Percentiles rank a stretch among this genome's conserved stretches.
These are phyloP conservation scores for Sylvia atricapilla DNA, from an alignment of 2,113 vertebrate species.

Conservation along the genomic window DNA sequence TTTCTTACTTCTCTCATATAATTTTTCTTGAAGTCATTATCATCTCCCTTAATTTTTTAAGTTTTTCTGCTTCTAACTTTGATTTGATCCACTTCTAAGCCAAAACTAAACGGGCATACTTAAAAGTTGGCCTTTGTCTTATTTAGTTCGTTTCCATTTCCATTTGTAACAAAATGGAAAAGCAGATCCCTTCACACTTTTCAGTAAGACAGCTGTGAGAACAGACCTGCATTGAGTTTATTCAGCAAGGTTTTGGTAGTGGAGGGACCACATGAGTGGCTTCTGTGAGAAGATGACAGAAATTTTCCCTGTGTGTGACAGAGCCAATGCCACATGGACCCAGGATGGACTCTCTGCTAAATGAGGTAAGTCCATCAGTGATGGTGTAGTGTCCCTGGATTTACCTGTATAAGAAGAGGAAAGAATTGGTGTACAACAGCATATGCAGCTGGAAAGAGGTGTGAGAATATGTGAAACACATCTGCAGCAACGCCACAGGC, in stretches of 20 bases:
- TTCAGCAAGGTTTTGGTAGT: background rate
- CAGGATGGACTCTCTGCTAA: background rate
- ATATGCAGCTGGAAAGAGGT: background rate
- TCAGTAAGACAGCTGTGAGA: background rate
- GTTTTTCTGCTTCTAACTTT: background rate
- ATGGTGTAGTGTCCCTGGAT: background rate
- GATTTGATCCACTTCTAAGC: background rate
- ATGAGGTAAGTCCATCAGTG: fast-evolving
- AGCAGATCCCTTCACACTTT: background rate
- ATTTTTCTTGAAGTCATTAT: background rate
- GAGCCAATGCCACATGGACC: background rate
- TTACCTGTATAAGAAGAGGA: background rate
- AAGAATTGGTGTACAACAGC: background rate
- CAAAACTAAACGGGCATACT: background rate
- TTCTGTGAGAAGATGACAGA: background rate
- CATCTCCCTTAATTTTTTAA: background rate
- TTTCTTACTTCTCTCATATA: background rate
- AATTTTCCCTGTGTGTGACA: background rate
- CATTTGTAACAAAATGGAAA: background rate
- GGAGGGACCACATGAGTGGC: background rate
- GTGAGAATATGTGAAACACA: background rate
- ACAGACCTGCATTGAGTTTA: background rate
- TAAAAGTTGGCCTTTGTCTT: background rate
- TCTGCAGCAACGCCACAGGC: background rate
- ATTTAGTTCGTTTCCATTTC: background rate